Evolutionary conservation across 2,888 invertebrate species (phyloP), one percentile per base, ranked within the genome.

Genomic region (Rhaphigaster nebulosa): DNA sequence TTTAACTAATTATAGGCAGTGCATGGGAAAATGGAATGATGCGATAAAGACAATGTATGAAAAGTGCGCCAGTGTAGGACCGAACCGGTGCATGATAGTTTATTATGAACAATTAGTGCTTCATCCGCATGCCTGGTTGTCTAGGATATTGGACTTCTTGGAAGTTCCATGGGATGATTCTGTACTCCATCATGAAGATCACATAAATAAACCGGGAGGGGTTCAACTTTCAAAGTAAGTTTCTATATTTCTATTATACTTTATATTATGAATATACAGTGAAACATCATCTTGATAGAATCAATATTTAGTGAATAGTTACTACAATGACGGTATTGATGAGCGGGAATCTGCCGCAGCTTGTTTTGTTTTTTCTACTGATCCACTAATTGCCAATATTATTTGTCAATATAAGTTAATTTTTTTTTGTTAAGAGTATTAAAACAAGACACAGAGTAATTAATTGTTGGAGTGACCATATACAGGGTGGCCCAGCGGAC

Each of bases 71-170:
- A 96, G 92, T 23, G 92, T 93, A 34, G 93, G 93, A 80, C 92
- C 93, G 87, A 91, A 92, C 76, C 93, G 94, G 38, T 95, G 95
- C 92, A 93, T 95, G 93, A 95, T 96, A 93, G 98, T 99, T 91
- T 98, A 98, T 93, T 99, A 99, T 94, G 99, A 99, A 94, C 98
- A 99, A 94, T 95, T 99, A 93, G 99, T 99, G 93, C 95, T 99
- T 93, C 98, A 98, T 94, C 99, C 99, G 18, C 96, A 96, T 92
- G 95, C 96, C 92, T 97, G 98, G 96, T 96, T 99, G 97, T 96
- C 96, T 92, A 96, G 96, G 93, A 98, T 99, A 93, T 95, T 99
- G 52, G 95, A 95, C 92, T 99, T 99, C 94, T 95, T 99, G 92
- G 97, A 97, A 92, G 95, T 99, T 93, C 97, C 97, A 65, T 99